These are phyloP conservation scores for Balanococcus diminutus DNA, from an alignment of 2,888 invertebrate species.

Conservation along the genomic window DNA sequence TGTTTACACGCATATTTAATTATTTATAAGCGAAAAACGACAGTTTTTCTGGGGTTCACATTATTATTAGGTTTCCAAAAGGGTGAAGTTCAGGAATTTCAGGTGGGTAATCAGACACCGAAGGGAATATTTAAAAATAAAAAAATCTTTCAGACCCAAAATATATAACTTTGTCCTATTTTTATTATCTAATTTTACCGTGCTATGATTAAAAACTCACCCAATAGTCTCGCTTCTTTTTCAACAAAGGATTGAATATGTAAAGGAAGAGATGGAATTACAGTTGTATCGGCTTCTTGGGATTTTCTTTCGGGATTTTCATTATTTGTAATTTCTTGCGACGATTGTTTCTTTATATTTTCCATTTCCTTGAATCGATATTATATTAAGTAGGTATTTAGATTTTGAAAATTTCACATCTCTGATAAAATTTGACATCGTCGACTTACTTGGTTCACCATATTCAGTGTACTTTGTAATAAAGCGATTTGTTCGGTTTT, in stretches of 20 bases:
- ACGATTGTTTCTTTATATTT: slow-evolving; percentile 19
- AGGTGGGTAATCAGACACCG: too few relatives aligned
- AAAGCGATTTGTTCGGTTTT: slow-evolving; percentile 84
- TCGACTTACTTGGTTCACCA: slow-evolving; percentile 65
- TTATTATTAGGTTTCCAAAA: too few relatives aligned
- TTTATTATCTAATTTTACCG: too few relatives aligned
- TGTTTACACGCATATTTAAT: too few relatives aligned
- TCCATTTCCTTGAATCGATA: slow-evolving; percentile 34
- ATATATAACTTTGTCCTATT: too few relatives aligned
- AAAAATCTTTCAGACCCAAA: not conserved
- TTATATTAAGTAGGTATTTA: too few relatives aligned
- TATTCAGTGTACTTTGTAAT: slow-evolving; percentile 70
- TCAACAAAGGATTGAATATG: slow-evolving; percentile 1
- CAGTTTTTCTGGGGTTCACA: too few relatives aligned
- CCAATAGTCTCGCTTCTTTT: slow-evolving; percentile 73
- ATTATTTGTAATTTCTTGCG: not conserved
- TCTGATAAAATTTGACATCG: not conserved
- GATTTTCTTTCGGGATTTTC: slow-evolving; percentile 57
- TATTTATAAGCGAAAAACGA: too few relatives aligned
- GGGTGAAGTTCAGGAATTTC: too few relatives aligned
- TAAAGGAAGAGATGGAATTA: slow-evolving; percentile 58
- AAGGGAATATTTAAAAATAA: too few relatives aligned
- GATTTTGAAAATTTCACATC: not conserved
- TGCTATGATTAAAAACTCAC: slow-evolving; percentile 61
- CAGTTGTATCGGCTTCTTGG: slow-evolving; percentile 60